Conservation (phyloP, 2,888 invertebrate species). For the Drosophila maculinotata region DNA sequence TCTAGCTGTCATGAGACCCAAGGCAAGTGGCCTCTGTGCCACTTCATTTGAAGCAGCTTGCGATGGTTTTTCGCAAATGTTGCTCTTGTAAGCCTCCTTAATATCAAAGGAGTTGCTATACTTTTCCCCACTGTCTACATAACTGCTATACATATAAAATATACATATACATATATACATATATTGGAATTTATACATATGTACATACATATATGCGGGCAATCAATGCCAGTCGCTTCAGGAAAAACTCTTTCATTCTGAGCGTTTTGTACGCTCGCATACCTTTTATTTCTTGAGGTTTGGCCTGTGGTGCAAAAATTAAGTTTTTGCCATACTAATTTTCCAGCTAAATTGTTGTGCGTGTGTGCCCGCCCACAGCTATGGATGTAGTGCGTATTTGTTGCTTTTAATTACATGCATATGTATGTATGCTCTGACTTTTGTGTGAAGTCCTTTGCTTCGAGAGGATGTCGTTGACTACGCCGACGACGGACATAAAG, state of each 20-base stretch:
- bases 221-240: constrained; percentile 71
- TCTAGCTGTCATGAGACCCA: constrained; percentile 74
- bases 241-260: constrained; percentile 58
- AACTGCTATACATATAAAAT: constrained; percentile 9
- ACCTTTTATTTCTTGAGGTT: constrained; percentile 53
- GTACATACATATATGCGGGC: constrained; percentile 24
- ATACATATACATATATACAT: not conserved
- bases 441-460: constrained; percentile 21
- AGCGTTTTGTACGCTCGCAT: constrained; percentile 42
- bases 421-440: constrained; percentile 35
- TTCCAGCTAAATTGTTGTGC: constrained; percentile 58
- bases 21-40: constrained; percentile 62
- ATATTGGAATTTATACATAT: not conserved
- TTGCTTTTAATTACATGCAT: constrained; percentile 67
- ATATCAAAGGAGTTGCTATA: constrained; percentile 54
- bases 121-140: constrained; percentile 44
- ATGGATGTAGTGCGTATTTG: constrained; percentile 41
- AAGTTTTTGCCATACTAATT: constrained; percentile 77
- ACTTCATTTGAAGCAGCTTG: constrained; percentile 63
- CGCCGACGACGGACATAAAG: constrained; percentile 33
- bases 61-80: constrained; percentile 15
- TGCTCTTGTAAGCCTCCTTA: constrained; percentile 19
- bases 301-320: constrained; percentile 58
- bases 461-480: constrained; percentile 20
- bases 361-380: constrained; percentile 24